Percentiles rank a stretch among this genome's conserved stretches.
Evolutionary conservation across 1,140 invertebrate species (phyloP).

Genomic region (Saccostrea cuccullata): DNA sequence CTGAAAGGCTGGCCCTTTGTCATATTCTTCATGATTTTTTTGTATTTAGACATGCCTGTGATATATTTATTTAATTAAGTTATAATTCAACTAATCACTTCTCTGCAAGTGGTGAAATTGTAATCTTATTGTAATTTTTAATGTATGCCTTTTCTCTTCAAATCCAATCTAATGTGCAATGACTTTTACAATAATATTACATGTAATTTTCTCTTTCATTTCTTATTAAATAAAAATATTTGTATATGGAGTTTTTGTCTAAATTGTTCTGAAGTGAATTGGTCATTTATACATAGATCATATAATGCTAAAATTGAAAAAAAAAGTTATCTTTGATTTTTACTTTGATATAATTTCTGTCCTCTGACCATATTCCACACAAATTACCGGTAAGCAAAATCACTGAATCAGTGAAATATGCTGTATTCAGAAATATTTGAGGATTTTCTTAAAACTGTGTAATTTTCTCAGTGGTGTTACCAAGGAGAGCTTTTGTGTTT

Average conservation of each 20-base stretch:
- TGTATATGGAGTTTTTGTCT: not conserved
- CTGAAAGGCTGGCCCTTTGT: conserved; percentile 18
- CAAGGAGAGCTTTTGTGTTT: too few species aligned
- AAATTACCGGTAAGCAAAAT: too few species aligned
- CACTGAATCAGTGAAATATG: too few species aligned
- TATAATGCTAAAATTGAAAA: too few species aligned
- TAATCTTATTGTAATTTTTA: not conserved
- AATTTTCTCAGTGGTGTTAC: too few species aligned
- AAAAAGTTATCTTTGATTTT: too few species aligned
- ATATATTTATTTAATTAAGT: not conserved
- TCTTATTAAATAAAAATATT: conserved; percentile 1
- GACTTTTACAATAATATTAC: not conserved
- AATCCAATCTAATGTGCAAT: conserved; percentile 32
- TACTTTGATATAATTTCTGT: too few species aligned
- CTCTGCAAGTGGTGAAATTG: not conserved
- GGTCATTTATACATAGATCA: too few species aligned
- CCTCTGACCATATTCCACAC: too few species aligned
- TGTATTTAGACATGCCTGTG: not conserved
- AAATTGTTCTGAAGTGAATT: too few species aligned
- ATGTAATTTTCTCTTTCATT: not conserved
- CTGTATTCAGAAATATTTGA: too few species aligned
- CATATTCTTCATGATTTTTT: not conserved
- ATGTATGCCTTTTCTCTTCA: not conserved
- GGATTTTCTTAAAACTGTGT: too few species aligned
- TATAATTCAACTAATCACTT: not conserved